phyloP scores from a whole-genome alignment of 64 coral and sea anemone genomes.

The Exaiptasia diaphana region DNA sequence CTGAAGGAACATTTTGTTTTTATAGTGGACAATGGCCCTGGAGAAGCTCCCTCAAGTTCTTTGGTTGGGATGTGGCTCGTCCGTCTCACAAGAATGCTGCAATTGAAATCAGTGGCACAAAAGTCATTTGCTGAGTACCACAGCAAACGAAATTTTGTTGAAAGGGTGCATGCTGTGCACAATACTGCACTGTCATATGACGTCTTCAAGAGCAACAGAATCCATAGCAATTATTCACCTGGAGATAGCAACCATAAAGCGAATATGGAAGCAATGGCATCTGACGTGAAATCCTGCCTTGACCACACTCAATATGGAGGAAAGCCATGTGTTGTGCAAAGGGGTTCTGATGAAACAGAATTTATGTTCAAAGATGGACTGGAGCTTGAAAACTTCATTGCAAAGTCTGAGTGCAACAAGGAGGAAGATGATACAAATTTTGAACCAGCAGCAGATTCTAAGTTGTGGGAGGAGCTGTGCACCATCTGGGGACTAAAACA shows the following conservation, averaged over 20 bases:
- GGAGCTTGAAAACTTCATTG: conserved; percentile 8
- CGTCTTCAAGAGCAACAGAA: not conserved
- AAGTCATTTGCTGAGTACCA: conserved; percentile 15
- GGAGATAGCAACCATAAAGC: not conserved
- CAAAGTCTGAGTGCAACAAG: conserved; percentile 3
- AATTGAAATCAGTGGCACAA: not conserved
- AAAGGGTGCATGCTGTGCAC: conserved; percentile 10
- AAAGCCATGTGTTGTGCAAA: conserved; percentile 1
- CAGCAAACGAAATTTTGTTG: not conserved
- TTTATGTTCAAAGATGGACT: conserved; percentile 11
- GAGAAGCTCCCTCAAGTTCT: conserved; percentile 22
- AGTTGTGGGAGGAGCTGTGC: not conserved
- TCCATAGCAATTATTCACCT: not conserved
- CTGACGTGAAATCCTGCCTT: conserved; percentile 4
- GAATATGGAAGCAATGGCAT: conserved; percentile 36
- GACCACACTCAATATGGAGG: conserved; percentile 1
- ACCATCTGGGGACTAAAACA: conserved; percentile 9
- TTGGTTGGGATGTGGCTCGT: conserved; percentile 38
- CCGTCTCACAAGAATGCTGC: conserved; percentile 1
- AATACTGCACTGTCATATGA: conserved; percentile 3
- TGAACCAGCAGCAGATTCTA: not conserved
- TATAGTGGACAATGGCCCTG: conserved; percentile 54
- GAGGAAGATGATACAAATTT: not conserved
- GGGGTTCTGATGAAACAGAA: not conserved
- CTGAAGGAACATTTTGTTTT: conserved; percentile 65